Evolutionary conservation across 2,797 vertebrate species (phyloP), one percentile per base, ranked within the genome.

Genomic region (Chelidonichthys spinosus): DNA sequence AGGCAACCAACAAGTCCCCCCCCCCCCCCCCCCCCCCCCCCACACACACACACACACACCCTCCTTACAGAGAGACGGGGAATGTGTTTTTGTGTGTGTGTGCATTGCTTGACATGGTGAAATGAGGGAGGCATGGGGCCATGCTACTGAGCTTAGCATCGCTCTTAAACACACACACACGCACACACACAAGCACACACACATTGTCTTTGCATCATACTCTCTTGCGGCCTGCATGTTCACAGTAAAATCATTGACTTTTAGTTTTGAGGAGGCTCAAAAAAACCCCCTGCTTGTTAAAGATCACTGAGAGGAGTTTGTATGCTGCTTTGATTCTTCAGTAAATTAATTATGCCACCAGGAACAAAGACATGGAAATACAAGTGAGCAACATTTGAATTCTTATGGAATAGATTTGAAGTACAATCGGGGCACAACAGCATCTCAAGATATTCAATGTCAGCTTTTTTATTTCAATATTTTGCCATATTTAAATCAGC

Each of bases 101-200:
- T 64, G 93, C 89, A 87, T 81, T 94, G 94, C 95, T 95, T 96
- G 95, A 97, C 96, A 95, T 94, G 90, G 95, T 95, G 92, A 93
- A 92, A 94, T 93, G 89, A 89, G 94, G 88, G 93, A 76, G 77
- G 63, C 78, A 78, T 67, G 75, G 69, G 83, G 95, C 91, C 91
- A 76, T 84, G 91, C 93, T 93, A 94, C 93, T 77, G 92, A 74
- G 35, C 53, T 81, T 63, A 83, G 76, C 58, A 74, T 86, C 63
- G 66, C 63, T 82, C 47, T 70, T 72, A 74, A 59, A 54, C 5
- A 67, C 53, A 60, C 50, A 61, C 59, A 17, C 70, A 47, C 52
- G 59, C 44, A 47, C 46, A 46, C 49, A 63, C 17, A 63, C 40
- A 53, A 63, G 53, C 37, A 69, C 33, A 42, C 49, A 54, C 70